These are phyloP conservation scores for Arvicanthis niloticus DNA, from an alignment of 2,113 vertebrate species.

Conservation along the genomic window DNA sequence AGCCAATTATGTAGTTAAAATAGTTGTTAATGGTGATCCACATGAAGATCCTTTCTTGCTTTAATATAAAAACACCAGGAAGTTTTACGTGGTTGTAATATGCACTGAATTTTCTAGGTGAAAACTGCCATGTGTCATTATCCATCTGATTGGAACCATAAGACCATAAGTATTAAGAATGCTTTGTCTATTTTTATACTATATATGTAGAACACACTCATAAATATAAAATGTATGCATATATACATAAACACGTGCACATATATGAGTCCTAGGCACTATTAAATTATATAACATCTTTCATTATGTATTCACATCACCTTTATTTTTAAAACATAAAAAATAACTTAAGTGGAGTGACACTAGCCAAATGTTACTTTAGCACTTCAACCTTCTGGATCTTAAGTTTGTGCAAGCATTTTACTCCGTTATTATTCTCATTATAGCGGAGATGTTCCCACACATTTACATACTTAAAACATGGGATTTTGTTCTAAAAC, in stretches of 20 bases:
- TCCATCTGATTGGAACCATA: background rate
- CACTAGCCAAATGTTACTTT: background rate
- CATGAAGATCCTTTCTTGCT: background rate
- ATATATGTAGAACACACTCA: background rate
- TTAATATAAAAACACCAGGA: conserved; percentile 38
- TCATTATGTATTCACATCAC: background rate
- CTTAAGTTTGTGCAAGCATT: background rate
- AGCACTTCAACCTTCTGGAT: background rate
- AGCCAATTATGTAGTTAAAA: conserved; percentile 8
- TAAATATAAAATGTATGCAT: background rate
- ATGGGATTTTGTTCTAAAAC: conserved; percentile 10
- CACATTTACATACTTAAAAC: background rate
- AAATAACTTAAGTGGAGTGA: background rate
- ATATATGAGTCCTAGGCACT: background rate
- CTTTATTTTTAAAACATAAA: conserved; percentile 16
- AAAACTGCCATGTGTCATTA: background rate
- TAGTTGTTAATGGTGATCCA: background rate
- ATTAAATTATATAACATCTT: background rate
- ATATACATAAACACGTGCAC: background rate
- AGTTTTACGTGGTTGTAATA: background rate
- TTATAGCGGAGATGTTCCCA: background rate
- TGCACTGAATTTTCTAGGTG: conserved; percentile 29
- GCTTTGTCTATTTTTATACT: background rate
- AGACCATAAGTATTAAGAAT: background rate
- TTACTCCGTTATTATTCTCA: background rate